Evolutionary conservation across 2,113 vertebrate species (phyloP).

Genomic region (Okapia johnstoni): DNA sequence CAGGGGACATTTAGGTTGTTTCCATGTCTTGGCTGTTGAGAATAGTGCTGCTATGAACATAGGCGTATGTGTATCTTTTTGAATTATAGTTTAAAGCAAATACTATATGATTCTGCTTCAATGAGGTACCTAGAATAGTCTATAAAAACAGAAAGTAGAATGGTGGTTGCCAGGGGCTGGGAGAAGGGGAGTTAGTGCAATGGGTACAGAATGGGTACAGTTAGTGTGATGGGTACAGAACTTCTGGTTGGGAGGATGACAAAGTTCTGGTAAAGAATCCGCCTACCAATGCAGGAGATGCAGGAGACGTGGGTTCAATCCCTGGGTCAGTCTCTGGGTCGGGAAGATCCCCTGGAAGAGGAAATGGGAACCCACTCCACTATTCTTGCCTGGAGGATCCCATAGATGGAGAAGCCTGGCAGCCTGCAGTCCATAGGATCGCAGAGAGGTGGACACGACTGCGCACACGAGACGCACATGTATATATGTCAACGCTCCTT

Average conservation of each 20-base stretch:
- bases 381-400: neutral
- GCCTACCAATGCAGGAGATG: neutral
- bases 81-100: neutral
- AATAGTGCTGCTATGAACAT: neutral
- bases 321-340: neutral
- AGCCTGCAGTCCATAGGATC: neutral
- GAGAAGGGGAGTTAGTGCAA: accelerated
- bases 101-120: accelerated
- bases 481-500: accelerated
- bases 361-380: neutral
- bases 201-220: neutral
- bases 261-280: neutral
- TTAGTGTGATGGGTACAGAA: accelerated
- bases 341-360: neutral
- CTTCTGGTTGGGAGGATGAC: neutral
- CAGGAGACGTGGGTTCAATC: neutral
- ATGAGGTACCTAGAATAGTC: accelerated
- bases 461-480: accelerated
- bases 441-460: accelerated
- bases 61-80: neutral
- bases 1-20: neutral
- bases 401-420: neutral
- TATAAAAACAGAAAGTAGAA: accelerated
- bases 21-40: neutral
- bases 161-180: accelerated